Evolutionary conservation across 2,888 invertebrate genomes (phyloP), one percentile per base, ranked within the genome.

Genomic region (Mylabris sibirica): DNA sequence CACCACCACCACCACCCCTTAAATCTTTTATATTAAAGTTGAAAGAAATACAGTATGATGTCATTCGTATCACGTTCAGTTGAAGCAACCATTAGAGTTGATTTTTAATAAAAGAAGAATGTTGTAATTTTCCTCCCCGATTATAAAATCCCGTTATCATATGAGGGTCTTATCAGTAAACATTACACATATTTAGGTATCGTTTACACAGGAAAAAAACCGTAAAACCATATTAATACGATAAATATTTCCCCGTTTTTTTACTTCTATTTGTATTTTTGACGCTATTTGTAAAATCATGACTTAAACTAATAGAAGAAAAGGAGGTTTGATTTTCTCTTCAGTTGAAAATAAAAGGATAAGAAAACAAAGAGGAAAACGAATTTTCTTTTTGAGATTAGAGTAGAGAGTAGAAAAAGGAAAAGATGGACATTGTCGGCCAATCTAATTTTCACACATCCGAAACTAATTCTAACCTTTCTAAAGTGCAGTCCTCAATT

Each of bases 401-500:
- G 44, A 17, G 44, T 44, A 6, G 44, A 17, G 12, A 4, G 14
- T 14, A 17, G 12, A 41, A 41, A 44, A 44, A 44, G n/a, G 44
- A 44, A 44, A 44, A 44, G 44, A 44, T 44, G 44, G 44, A 44
- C 44, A 44, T 44, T 44, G 44, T 44, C 44, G 44, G 44, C 44
- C 63, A 72, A 74, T 74, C 70, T 72, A 73, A 74, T 73, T 73
- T 66, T 68, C 70, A 62, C 65, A 66, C 44, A 66, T 44, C 69
- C 69, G 76, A 79, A 77, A 78, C 78, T 80, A 80, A 81, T 80
- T 79, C 77, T 70, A 75, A 76, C 78, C 78, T 77, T 30, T 77
- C 73, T 68, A 22, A 76, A 79, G 78, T 77, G 77, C 76, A 74
- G 72, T 77, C 76, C 76, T 79, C 76, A 77, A 44, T 80, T 81